phyloP scores from a whole-genome alignment of 2,888 invertebrate genomes.

The Microdon myrmicae region DNA sequence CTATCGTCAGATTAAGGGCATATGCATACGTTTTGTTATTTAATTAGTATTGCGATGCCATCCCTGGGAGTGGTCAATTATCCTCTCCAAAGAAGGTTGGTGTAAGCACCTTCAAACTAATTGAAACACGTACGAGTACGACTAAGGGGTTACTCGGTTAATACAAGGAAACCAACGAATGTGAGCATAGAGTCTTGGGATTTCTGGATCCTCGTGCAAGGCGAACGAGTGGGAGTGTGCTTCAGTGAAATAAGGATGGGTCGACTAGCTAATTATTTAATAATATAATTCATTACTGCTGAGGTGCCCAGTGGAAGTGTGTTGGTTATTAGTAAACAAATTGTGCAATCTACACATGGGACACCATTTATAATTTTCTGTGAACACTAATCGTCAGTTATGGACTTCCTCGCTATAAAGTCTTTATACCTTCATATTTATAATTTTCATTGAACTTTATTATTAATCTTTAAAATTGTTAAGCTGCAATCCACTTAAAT shows the following conservation, averaged over 20 bases:
- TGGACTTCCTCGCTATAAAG: no score
- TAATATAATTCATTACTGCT: constrained; percentile 24
- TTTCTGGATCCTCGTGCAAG: constrained; percentile 16
- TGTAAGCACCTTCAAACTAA: constrained; percentile 10
- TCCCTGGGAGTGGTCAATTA: constrained; percentile 13
- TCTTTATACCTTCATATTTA: no score
- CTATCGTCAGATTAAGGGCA: neutral
- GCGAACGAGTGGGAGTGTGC: neutral
- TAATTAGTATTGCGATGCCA: constrained; percentile 14
- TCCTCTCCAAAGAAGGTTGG: constrained; percentile 2
- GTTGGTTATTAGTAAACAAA: no score
- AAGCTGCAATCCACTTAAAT: no score
- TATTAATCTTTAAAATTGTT: no score
- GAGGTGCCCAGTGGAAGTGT: no score
- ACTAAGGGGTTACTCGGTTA: neutral
- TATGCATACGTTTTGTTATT: constrained; percentile 16
- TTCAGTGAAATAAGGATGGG: constrained; percentile 6
- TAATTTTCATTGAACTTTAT: no score
- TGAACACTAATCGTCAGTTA: no score
- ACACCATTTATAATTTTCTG: no score
- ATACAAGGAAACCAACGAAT: constrained; percentile 1
- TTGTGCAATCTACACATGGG: no score
- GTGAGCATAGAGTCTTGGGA: constrained; percentile 17
- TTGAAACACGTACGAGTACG: constrained; percentile 9
- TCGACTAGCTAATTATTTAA: constrained; percentile 34